Conservation (phyloP, 2,888 invertebrate genomes). For the Pollenia amentaria region DNA sequence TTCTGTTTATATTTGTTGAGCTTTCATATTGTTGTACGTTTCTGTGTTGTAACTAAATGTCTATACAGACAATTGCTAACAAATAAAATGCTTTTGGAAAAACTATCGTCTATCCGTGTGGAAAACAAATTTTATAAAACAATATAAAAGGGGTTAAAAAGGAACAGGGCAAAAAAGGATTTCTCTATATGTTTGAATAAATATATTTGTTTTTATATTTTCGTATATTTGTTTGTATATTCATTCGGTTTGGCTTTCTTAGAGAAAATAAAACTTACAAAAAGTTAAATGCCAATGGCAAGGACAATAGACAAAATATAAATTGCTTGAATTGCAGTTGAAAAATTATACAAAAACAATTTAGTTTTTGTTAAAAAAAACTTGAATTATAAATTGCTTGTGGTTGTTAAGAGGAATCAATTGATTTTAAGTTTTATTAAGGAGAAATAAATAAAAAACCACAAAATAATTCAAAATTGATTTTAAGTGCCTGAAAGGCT, state of each 20-base stretch:
- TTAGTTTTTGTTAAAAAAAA: conserved; percentile 26
- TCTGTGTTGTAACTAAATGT: conserved; percentile 46
- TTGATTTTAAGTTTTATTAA: conserved; percentile 49
- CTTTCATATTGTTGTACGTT: background rate
- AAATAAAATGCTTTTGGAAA: conserved; percentile 55
- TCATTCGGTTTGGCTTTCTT: background rate
- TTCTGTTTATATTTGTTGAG: background rate
- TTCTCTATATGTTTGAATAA: background rate
- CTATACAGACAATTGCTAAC: conserved; percentile 50
- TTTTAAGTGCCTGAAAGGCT: conserved; percentile 21
- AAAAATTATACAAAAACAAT: conserved; percentile 53
- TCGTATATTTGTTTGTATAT: too few relatives aligned
- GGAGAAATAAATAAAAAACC: conserved; percentile 34
- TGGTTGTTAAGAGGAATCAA: conserved; percentile 63
- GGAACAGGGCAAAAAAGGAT: background rate
- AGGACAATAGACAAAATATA: conserved; percentile 64
- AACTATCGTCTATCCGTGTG: conserved; percentile 37
- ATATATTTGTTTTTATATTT: too few relatives aligned
- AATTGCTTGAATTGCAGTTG: conserved; percentile 51
- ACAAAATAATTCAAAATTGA: conserved; percentile 50
- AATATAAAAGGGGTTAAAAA: conserved; percentile 18
- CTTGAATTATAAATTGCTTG: conserved; percentile 63
- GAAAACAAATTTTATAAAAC: conserved; percentile 32
- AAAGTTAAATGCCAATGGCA: conserved; percentile 70
- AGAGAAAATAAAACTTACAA: conserved; percentile 5